phyloP scores from a whole-genome alignment of 2,888 invertebrate species.

The Lordiphosa andalusiaca region DNA sequence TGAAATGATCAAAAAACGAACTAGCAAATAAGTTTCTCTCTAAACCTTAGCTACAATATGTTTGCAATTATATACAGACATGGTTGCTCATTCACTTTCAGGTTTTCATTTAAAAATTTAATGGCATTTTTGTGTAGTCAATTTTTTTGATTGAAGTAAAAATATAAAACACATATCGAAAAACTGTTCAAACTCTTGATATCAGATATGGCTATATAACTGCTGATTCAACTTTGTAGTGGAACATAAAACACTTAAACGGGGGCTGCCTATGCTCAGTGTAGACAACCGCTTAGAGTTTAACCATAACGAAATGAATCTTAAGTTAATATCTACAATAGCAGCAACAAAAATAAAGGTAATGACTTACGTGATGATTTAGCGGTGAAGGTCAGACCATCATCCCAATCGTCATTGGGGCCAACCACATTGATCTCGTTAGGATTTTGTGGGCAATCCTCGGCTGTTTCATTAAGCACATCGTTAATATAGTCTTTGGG shows the following conservation, averaged over 20 bases:
- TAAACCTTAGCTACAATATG: no score
- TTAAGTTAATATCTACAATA: neutral
- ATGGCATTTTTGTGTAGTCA: conserved; percentile 71
- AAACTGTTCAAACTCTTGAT: conserved; percentile 1
- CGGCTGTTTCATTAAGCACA: conserved; percentile 86
- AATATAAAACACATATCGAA: no score
- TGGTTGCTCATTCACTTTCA: conserved; percentile 5
- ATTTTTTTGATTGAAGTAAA: no score
- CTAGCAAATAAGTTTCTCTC: neutral
- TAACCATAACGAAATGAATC: conserved; percentile 3
- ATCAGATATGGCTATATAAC: conserved; percentile 34
- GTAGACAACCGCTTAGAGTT: conserved; percentile 21
- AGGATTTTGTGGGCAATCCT: conserved; percentile 76
- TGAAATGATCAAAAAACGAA: conserved; percentile 12
- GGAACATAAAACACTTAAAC: conserved; percentile 3
- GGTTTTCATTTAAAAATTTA: conserved; percentile 29
- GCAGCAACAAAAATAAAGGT: conserved; percentile 9
- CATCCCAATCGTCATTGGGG: conserved; percentile 88
- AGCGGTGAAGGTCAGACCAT: conserved; percentile 94
- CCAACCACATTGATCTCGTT: conserved; percentile 80
- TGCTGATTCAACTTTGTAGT: conserved; percentile 19
- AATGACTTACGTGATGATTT: conserved; percentile 90
- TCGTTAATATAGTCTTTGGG: conserved; percentile 90
- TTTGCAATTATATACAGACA: neutral
- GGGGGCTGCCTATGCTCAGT: conserved; percentile 16